Evolutionary conservation across 2,888 invertebrate genomes (phyloP).

Genomic region (Molanna angustata): DNA sequence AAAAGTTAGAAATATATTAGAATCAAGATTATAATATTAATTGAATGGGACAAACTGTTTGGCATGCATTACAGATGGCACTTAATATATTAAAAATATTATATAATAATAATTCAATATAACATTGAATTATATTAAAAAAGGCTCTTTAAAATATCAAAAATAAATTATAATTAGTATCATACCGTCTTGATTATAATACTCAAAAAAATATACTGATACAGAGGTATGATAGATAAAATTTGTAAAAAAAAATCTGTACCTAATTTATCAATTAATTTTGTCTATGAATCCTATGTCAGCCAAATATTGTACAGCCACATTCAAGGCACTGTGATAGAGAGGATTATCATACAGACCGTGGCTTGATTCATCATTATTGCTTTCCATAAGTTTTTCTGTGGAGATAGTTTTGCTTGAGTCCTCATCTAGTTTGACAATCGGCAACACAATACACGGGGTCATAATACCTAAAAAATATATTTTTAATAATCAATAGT

Average conservation of each 20-base stretch:
- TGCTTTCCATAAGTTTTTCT: conserved; percentile 20
- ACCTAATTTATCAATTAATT: neutral
- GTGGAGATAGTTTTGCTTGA: conserved; percentile 19
- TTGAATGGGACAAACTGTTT: too few relatives aligned
- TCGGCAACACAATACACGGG: conserved; percentile 25
- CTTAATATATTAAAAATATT: too few relatives aligned
- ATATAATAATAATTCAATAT: too few relatives aligned
- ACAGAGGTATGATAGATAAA: too few relatives aligned
- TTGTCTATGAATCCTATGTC: conserved; percentile 19
- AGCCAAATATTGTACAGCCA: conserved; percentile 21
- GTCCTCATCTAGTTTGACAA: conserved; percentile 23
- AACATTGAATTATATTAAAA: too few relatives aligned
- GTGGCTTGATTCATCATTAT: neutral
- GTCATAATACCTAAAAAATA: conserved; percentile 25
- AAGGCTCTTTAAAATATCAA: too few relatives aligned
- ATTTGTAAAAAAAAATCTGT: neutral
- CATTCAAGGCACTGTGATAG: conserved; percentile 18
- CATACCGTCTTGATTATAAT: too few relatives aligned
- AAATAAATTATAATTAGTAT: too few relatives aligned
- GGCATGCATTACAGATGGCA: too few relatives aligned
- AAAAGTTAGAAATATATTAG: too few relatives aligned
- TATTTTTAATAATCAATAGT: neutral
- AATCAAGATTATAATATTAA: too few relatives aligned
- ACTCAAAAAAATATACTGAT: too few relatives aligned
- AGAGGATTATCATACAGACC: conserved; percentile 17